Evolutionary conservation across 2,888 invertebrate species (phyloP).

Genomic region (Tubulanus polymorphus): DNA sequence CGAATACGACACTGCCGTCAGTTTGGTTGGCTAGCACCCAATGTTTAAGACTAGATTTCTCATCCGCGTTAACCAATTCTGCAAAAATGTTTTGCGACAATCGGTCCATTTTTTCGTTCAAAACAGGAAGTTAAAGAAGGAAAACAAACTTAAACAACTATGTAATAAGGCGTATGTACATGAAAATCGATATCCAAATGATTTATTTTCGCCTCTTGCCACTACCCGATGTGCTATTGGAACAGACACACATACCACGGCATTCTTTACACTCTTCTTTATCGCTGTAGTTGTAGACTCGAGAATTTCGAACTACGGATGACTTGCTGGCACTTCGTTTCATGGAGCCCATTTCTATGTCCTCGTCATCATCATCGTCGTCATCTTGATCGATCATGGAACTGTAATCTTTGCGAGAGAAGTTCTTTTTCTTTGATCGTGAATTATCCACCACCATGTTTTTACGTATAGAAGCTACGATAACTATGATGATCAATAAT

Average conservation of each 20-base stretch:
- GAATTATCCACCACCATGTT: neutral
- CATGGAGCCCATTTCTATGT: neutral
- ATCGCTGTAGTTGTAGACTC: slow-evolving; percentile 2
- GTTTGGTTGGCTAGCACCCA: neutral
- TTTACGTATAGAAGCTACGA: neutral
- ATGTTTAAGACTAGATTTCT: slow-evolving; percentile 2
- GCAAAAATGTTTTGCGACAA: slow-evolving; percentile 1
- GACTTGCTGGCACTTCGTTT: neutral
- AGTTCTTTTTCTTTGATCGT: neutral
- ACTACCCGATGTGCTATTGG: neutral
- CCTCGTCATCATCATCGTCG: slow-evolving; percentile 1
- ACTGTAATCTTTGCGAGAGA: slow-evolving; percentile 2
- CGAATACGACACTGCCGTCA: neutral
- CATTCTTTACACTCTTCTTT: neutral
- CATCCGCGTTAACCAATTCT: neutral
- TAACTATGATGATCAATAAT: neutral
- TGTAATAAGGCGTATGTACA: neutral
- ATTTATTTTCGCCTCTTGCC: neutral
- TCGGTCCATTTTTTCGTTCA: neutral
- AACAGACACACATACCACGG: slow-evolving; percentile 1
- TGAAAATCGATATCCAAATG: neutral
- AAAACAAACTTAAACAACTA: neutral
- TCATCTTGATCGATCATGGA: neutral
- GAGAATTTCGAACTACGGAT: neutral
- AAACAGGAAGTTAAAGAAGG: neutral